Base-by-base conservation (phyloP, 1,140 invertebrate genomes). In the Lutraria rhynchaena region DNA sequence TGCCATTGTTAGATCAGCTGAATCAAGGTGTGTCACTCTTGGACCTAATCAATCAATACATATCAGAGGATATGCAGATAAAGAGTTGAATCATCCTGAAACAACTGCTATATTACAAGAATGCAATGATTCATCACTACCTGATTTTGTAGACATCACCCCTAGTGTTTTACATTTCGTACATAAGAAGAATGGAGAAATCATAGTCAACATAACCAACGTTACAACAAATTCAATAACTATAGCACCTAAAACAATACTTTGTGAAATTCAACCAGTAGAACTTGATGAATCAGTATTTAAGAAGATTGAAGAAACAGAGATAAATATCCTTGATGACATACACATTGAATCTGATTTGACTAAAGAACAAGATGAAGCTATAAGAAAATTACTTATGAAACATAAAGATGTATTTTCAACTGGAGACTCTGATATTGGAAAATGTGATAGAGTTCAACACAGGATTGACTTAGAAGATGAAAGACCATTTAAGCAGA, bases 191-290 rank as follows among this genome's bases (percentile, higher is more conserved):
- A 53, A 58, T 31, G 29, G 37, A 22, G 44, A 44, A 9, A 24
- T 76, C 1, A 49, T 67, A 13, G 57, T 69, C n/a, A 44, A 60
- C 41, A 51, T 75, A 3, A 35, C 71, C 1, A 83, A 81, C 22
- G 41, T 81, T 1, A 61, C 77, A 19, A 71, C 77, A 15, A 60
- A 55, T 31, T 37, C 65, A n/a, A 53, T 81, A 53, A 53, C 31
- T 29, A 53, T 81, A 17, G 1, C 53, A 35, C 77, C 77, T 7
- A 71, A 33, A 51, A 55, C 55, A 1, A 35, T 81, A 7, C 44
- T 81, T 31, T 81, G 77, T 71, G 77, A 81, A 61, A n/a, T 81
- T 11, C 77, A 81, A 44, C 77, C 77, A 35, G 77, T 81, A 1
- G 51, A 41, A 13, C 35, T 61, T 9, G 41, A 82, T 7, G 57